Evolutionary conservation across 2,797 vertebrate genomes (phyloP).

Genomic region (Bufotes viridis): DNA sequence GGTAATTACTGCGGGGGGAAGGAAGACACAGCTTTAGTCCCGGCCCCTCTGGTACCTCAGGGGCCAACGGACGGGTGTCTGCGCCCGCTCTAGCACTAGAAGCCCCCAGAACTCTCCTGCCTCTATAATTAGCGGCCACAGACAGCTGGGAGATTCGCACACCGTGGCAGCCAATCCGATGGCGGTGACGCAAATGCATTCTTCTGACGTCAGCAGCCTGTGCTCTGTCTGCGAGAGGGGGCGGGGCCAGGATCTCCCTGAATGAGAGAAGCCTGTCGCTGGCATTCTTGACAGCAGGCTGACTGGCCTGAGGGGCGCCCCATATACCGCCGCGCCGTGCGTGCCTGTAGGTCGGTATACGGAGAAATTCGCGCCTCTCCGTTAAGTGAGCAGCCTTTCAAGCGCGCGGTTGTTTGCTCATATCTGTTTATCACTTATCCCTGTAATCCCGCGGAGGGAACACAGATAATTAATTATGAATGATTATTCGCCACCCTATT

Average conservation of each 20-base stretch:
- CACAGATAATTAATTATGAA: constrained; percentile 30
- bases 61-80: not conserved
- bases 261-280: not conserved
- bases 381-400: not conserved
- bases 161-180: not conserved
- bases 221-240: not conserved
- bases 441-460: constrained; percentile 38
- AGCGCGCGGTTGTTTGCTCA: not conserved
- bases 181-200: constrained; percentile 39
- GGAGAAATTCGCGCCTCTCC: too few species aligned
- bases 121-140: not conserved
- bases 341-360: too few species aligned
- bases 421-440: constrained; percentile 1
- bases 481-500: constrained; percentile 16
- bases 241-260: constrained; percentile 21
- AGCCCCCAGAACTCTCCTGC: not conserved
- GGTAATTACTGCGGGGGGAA: not conserved
- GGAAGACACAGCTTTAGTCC: not conserved
- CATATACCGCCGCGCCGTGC: not conserved
- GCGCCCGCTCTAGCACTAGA: not conserved
- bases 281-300: not conserved
- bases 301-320: not conserved
- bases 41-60: constrained; percentile 31
- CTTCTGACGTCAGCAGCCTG: constrained; percentile 42
- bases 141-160: not conserved